A percentile compares a stretch with the other conserved stretches of the same genome.
These are phyloP conservation scores for Penaeus vannamei DNA, from an alignment of 1,140 invertebrate genomes.

Conservation along the genomic window DNA sequence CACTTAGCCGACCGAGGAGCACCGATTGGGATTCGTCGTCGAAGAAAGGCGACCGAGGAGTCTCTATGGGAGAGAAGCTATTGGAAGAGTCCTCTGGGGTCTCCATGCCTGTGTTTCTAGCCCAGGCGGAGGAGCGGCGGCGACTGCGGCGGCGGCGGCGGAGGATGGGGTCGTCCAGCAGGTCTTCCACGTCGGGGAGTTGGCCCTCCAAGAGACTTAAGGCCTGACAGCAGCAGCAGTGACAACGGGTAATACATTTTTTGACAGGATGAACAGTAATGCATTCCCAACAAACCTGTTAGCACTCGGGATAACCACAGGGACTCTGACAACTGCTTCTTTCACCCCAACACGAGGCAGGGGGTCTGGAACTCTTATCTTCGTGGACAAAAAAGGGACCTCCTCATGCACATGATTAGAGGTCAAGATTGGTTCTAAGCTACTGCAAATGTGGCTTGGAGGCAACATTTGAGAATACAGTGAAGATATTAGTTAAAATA, in stretches of 20 bases:
- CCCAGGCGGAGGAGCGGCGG: conserved; percentile 70
- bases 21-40: conserved; percentile 70
- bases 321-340: too few species aligned
- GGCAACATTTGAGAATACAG: too few species aligned
- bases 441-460: too few species aligned
- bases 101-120: conserved; percentile 61
- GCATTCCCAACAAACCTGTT: too few species aligned
- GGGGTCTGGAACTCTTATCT: too few species aligned
- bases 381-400: too few species aligned
- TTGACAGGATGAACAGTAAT: too few species aligned
- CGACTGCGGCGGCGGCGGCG: conserved; percentile 42
- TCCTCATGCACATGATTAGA: too few species aligned
- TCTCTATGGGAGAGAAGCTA: conserved; percentile 48
- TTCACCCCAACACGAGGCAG: too few species aligned
- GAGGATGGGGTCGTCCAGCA: conserved; percentile 71
- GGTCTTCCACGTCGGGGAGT: conserved; percentile 78
- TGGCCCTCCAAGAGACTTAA: conserved; percentile 88
- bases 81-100: conserved; percentile 69
- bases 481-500: too few species aligned
- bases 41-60: conserved; percentile 68
- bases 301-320: too few species aligned
- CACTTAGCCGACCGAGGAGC: conserved; percentile 12
- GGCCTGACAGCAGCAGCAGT: conserved; percentile 76
- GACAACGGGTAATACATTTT: neutral
- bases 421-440: too few species aligned